phyloP scores from a whole-genome alignment of 2,113 vertebrate species.

The Macrotis lagotis region DNA sequence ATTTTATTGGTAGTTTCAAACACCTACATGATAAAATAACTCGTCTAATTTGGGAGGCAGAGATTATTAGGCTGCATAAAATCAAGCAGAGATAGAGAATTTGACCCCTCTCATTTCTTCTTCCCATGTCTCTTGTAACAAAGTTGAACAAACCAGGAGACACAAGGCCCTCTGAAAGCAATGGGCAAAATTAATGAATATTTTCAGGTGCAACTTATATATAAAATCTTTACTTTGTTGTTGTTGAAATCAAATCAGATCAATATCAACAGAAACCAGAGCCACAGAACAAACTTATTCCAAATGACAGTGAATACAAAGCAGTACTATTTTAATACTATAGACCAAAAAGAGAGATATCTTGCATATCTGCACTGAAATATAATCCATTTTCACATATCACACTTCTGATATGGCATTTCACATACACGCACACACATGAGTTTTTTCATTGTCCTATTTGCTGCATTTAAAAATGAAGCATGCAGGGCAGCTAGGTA shows the following conservation, averaged over 20 bases:
- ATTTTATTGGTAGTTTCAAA: not conserved
- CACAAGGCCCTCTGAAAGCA: not conserved
- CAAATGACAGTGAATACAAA: too few species aligned
- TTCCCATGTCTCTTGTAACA: not conserved
- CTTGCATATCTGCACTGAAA: not conserved
- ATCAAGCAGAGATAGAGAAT: not conserved
- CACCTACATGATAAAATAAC: not conserved
- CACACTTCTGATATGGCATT: too few species aligned
- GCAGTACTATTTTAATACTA: too few species aligned
- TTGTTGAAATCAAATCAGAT: too few species aligned
- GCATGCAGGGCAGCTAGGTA: too few species aligned
- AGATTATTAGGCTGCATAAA: not conserved
- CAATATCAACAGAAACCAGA: too few species aligned
- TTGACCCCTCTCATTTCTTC: not conserved
- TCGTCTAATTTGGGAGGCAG: not conserved
- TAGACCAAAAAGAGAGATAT: too few species aligned
- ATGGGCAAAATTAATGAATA: not conserved
- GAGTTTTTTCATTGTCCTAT: too few species aligned
- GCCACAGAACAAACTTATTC: too few species aligned
- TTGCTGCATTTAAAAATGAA: not conserved
- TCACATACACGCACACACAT: too few species aligned
- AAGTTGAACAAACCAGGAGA: not conserved
- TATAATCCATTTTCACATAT: not conserved
- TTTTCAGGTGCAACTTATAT: not conserved
- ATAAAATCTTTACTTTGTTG: too few species aligned